These are phyloP conservation scores for Hedya salicella DNA, from an alignment of 2,888 invertebrate genomes.

Conservation along the genomic window DNA sequence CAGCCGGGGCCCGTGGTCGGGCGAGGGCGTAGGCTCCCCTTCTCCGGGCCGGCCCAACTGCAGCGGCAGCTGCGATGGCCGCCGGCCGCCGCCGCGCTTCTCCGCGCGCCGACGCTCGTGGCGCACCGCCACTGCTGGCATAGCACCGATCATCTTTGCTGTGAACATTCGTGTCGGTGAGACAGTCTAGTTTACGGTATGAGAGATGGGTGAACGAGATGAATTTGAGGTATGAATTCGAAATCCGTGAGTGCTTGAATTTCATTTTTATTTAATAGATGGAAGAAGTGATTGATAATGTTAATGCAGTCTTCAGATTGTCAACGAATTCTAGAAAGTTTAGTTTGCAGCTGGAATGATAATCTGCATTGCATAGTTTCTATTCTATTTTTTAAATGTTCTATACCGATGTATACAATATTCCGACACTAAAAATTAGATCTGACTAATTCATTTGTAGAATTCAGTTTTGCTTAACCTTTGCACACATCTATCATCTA, in stretches of 20 bases:
- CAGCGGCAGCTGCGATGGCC: constrained; percentile 88
- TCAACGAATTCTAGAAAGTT: neutral
- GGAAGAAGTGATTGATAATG: neutral
- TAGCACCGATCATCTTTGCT: constrained; percentile 92
- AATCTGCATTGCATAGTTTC: constrained; percentile 5
- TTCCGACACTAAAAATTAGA: too few species aligned
- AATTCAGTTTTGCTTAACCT: neutral
- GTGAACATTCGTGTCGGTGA: constrained; percentile 44
- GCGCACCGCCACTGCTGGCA: constrained; percentile 94
- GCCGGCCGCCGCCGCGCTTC: constrained; percentile 87
- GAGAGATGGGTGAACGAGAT: neutral
- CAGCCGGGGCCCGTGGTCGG: constrained; percentile 79
- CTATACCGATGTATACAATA: too few species aligned
- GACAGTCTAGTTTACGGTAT: constrained; percentile 20
- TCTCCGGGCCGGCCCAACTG: constrained; percentile 87
- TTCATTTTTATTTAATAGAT: neutral
- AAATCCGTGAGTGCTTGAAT: neutral
- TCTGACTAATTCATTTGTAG: too few species aligned
- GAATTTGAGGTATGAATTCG: neutral
- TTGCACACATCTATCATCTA: neutral
- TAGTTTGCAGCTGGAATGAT: neutral
- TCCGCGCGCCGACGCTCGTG: constrained; percentile 91
- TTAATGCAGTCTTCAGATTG: neutral
- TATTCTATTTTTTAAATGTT: neutral
- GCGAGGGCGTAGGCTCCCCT: constrained; percentile 87